Conservation (phyloP, 2,888 invertebrate genomes). For the Linnaemya vulpina region DNA sequence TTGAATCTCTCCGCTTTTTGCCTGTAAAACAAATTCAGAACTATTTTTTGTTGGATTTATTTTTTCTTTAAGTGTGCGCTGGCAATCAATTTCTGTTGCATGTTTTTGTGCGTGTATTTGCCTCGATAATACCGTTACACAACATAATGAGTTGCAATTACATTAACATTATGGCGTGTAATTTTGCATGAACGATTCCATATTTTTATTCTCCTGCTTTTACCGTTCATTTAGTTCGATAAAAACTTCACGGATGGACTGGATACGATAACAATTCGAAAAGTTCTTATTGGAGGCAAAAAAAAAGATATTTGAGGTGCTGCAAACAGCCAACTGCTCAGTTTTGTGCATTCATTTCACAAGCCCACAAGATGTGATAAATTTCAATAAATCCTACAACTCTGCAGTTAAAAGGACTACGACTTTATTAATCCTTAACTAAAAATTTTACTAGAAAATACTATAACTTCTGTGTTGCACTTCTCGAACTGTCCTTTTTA, state of each 20-base stretch:
- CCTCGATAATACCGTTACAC: constrained; percentile 66
- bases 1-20: too few relatives aligned
- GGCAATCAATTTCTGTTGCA: neutral
- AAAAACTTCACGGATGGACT: constrained; percentile 13
- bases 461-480: neutral
- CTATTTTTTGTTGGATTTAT: neutral
- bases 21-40: too few relatives aligned
- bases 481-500: neutral
- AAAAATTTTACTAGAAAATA: too few relatives aligned
- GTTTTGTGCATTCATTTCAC: too few relatives aligned
- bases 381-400: too few relatives aligned
- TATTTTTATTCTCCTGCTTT: constrained; percentile 49
- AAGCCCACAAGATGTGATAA: too few relatives aligned
- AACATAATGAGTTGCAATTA: constrained; percentile 75
- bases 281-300: neutral
- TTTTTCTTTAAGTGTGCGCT: constrained; percentile 14
- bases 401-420: too few relatives aligned
- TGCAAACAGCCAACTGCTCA: too few relatives aligned
- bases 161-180: constrained; percentile 73
- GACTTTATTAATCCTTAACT: too few relatives aligned
- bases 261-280: neutral
- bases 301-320: too few relatives aligned
- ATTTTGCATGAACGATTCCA: constrained; percentile 71
- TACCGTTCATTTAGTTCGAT: constrained; percentile 42
- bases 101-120: constrained; percentile 5